Percentiles rank a stretch among this genome's conserved stretches.
phyloP scores from a whole-genome alignment of 2,888 invertebrate genomes.

The Plagodis pulveraria region DNA sequence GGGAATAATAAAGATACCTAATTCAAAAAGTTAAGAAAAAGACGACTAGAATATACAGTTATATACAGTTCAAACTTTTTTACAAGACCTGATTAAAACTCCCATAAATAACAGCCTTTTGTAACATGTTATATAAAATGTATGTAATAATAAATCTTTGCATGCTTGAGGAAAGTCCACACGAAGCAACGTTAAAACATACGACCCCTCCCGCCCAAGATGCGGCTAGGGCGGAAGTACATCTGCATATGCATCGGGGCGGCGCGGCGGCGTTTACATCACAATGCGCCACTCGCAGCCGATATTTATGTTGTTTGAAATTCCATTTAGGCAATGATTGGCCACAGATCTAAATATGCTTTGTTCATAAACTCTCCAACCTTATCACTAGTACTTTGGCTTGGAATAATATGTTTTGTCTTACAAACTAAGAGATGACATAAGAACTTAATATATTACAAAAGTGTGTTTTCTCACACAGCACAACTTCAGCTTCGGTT shows the following conservation, averaged over 20 bases:
- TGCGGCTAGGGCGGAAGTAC: conserved; percentile 54
- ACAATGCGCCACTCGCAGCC: conserved; percentile 57
- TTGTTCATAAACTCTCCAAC: background rate
- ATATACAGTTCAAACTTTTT: no score
- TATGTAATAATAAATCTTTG: background rate
- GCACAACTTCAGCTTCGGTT: no score
- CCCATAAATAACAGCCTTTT: background rate
- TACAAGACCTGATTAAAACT: no score
- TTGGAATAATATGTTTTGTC: no score
- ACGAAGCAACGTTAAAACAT: conserved; percentile 3
- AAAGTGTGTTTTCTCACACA: no score
- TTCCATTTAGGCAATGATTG: conserved; percentile 49
- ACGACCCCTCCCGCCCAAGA: conserved; percentile 47
- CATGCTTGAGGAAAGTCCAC: background rate
- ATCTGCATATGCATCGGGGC: conserved; percentile 65
- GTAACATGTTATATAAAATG: background rate
- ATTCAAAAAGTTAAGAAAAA: no score
- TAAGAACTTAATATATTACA: no score
- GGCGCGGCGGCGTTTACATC: conserved; percentile 59
- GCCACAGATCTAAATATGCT: conserved; percentile 21
- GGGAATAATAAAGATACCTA: no score
- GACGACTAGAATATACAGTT: no score
- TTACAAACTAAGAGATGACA: no score
- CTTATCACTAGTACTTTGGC: no score
- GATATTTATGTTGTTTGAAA: conserved; percentile 60